Evolutionary conservation across 2,113 vertebrate species (phyloP).

Genomic region (Suricata suricatta): DNA sequence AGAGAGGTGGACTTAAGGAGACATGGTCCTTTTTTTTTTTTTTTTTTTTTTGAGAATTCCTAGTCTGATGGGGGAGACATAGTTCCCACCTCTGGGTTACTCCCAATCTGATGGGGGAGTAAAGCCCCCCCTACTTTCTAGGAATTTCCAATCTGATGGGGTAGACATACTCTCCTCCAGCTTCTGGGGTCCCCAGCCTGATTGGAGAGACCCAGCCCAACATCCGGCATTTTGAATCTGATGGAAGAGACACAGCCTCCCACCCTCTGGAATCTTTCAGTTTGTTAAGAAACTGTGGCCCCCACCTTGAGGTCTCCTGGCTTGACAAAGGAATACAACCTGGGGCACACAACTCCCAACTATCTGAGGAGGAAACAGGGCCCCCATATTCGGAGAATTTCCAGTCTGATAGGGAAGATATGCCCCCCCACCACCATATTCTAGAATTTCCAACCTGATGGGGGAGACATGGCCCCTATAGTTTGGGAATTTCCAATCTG

Average conservation of each 20-base stretch:
- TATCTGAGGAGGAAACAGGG: neutral
- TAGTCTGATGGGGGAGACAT: slow-evolving; percentile 60
- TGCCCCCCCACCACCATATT: neutral
- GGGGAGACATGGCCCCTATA: neutral
- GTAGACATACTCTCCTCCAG: neutral
- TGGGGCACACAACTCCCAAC: neutral
- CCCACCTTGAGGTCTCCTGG: neutral
- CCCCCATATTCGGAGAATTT: neutral
- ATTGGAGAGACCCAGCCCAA: neutral
- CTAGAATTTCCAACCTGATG: slow-evolving; percentile 3
- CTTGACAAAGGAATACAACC: neutral
- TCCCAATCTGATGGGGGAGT: slow-evolving; percentile 69
- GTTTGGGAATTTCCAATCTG: neutral
- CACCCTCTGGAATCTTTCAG: neutral
- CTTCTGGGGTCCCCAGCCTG: neutral
- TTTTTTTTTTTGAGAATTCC: slow-evolving; percentile 33
- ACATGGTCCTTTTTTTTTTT: neutral
- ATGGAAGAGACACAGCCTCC: slow-evolving; percentile 40
- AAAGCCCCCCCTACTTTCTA: neutral
- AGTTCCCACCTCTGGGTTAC: neutral
- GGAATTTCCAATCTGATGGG: neutral
- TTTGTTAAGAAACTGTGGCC: neutral
- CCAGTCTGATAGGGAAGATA: neutral
- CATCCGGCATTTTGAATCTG: neutral
- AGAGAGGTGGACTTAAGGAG: neutral